These are phyloP conservation scores for Euzophera pinguis DNA, from an alignment of 2,888 invertebrate species.

Conservation along the genomic window DNA sequence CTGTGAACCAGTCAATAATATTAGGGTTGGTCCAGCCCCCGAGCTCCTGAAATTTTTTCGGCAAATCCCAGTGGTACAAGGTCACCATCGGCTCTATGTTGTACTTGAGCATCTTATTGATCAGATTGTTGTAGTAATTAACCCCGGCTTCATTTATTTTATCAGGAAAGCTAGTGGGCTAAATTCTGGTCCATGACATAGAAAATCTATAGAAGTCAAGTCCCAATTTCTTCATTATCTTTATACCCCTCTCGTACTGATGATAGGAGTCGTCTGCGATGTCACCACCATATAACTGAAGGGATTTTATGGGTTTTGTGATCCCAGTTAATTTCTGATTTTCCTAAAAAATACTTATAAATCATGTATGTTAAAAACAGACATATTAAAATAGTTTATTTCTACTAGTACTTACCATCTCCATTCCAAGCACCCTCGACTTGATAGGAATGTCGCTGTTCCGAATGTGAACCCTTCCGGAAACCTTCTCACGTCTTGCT, in stretches of 20 bases:
- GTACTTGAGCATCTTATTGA: slow-evolving; percentile 78
- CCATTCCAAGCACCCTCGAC: slow-evolving; percentile 74
- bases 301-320: slow-evolving; percentile 35
- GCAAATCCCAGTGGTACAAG: slow-evolving; percentile 74
- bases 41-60: slow-evolving; percentile 64
- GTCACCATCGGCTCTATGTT: slow-evolving; percentile 80
- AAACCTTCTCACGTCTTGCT: slow-evolving; percentile 30
- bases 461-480: slow-evolving; percentile 42
- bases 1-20: slow-evolving; percentile 58
- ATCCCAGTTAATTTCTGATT: slow-evolving; percentile 42
- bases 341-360: slow-evolving; percentile 25
- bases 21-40: slow-evolving; percentile 69
- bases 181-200: slow-evolving; percentile 81
- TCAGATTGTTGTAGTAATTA: slow-evolving; percentile 81
- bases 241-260: slow-evolving; percentile 74
- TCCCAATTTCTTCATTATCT: slow-evolving; percentile 54
- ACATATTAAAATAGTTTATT: too few species aligned
- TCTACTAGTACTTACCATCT: slow-evolving; percentile 49
- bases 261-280: slow-evolving; percentile 78
- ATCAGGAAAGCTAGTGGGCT: slow-evolving; percentile 74
- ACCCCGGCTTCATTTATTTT: slow-evolving; percentile 79
- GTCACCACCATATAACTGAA: too few species aligned
- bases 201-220: slow-evolving; percentile 73
- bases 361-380: too few species aligned
- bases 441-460: slow-evolving; percentile 62